Conservation (phyloP, 2,797 vertebrate genomes). For the Chelmon rostratus region DNA sequence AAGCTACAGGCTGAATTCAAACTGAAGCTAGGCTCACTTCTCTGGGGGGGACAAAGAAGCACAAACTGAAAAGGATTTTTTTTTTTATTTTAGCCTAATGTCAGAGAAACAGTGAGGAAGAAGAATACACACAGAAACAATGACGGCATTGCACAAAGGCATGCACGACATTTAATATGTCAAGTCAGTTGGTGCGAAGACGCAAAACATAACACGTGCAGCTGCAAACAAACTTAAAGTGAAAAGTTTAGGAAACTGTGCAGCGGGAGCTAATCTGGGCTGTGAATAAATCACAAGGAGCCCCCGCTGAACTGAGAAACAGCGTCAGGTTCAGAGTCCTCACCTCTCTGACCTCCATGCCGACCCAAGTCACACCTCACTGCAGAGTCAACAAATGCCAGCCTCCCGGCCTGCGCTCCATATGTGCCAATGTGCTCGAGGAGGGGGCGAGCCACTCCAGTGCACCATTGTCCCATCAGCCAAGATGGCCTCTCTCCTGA, state of each 20-base stretch:
- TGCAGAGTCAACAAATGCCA: slow-evolving; percentile 76
- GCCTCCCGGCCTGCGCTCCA: slow-evolving; percentile 64
- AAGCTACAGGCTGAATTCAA: background rate
- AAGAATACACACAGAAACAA: background rate
- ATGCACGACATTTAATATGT: background rate
- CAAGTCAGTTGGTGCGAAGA: background rate
- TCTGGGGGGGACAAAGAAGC: slow-evolving; percentile 5
- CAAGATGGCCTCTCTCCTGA: slow-evolving; percentile 64
- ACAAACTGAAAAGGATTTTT: background rate
- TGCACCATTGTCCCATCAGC: slow-evolving; percentile 56
- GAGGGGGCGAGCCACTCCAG: slow-evolving; percentile 50
- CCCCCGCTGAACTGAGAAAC: slow-evolving; percentile 44
- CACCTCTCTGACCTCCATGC: slow-evolving; percentile 68
- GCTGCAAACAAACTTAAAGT: background rate
- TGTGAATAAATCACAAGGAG: slow-evolving; percentile 56
- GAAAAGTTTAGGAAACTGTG: slow-evolving; percentile 16
- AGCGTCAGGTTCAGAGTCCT: slow-evolving; percentile 65
- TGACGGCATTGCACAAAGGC: background rate
- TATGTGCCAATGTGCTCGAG: slow-evolving; percentile 65
- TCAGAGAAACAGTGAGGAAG: background rate
- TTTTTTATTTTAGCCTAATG: background rate
- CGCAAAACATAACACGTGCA: background rate
- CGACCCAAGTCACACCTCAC: slow-evolving; percentile 73
- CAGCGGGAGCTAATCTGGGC: slow-evolving; percentile 18
- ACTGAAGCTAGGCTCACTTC: background rate